Percentiles rank a stretch among this genome's conserved stretches.
Conservation (phyloP, 1,140 invertebrate genomes). For the Orius laevigatus region DNA sequence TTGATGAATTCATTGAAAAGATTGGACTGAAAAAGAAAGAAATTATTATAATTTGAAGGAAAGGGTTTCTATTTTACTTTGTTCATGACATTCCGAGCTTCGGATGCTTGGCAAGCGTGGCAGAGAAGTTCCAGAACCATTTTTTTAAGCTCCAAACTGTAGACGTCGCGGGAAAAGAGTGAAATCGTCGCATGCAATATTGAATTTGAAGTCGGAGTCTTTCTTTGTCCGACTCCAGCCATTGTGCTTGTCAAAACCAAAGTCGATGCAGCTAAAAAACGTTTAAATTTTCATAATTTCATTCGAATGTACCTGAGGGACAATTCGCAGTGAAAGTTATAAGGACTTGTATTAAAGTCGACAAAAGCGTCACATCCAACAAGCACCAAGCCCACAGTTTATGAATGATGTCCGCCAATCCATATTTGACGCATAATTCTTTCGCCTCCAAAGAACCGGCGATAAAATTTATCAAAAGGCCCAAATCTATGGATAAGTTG, state of each 20-base stretch:
- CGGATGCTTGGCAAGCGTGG: constrained; percentile 31
- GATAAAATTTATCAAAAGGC: constrained; percentile 35
- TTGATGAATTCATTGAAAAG: constrained; percentile 5
- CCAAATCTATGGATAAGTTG: constrained; percentile 30
- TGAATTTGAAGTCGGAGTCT: constrained; percentile 31
- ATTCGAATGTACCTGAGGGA: constrained; percentile 30
- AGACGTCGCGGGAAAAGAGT: constrained; percentile 30
- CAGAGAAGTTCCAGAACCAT: constrained; percentile 31
- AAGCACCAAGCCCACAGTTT: constrained; percentile 37
- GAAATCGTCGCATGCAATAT: constrained; percentile 32
- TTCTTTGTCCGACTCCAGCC: constrained; percentile 33
- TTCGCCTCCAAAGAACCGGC: constrained; percentile 27
- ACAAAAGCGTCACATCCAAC: constrained; percentile 27
- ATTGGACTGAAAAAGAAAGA: not conserved
- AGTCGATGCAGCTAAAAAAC: constrained; percentile 29
- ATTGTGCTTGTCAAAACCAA: constrained; percentile 32
- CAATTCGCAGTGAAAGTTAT: constrained; percentile 35
- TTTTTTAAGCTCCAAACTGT: constrained; percentile 28
- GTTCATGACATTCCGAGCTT: constrained; percentile 32
- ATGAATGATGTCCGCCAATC: constrained; percentile 34
- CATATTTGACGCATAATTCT: constrained; percentile 25
- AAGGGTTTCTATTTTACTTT: constrained; percentile 27
- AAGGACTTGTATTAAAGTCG: constrained; percentile 31
- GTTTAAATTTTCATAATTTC: too few relatives aligned
- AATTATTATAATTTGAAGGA: not conserved